Conservation (phyloP, 2,888 invertebrate species). For the Mycalesis mineus region DNA sequence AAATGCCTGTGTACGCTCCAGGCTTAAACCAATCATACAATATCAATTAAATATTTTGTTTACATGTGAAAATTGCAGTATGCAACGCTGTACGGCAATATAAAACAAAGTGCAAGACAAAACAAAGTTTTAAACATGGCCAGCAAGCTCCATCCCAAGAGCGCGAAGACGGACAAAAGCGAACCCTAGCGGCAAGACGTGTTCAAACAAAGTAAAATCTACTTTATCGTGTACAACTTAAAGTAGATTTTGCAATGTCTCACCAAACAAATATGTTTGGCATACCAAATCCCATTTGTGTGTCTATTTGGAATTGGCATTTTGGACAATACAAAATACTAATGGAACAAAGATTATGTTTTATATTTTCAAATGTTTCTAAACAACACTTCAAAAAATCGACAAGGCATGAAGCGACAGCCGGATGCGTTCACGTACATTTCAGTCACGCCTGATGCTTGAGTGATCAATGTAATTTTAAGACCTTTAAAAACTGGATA, state of each 20-base stretch:
- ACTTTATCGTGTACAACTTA: constrained; percentile 8
- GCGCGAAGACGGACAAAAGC: constrained; percentile 54
- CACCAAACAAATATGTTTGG: neutral
- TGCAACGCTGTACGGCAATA: constrained; percentile 28
- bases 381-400: too few relatives aligned
- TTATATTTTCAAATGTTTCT: too few relatives aligned
- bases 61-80: constrained; percentile 20
- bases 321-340: too few relatives aligned
- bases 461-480: too few relatives aligned
- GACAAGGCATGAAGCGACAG: too few relatives aligned
- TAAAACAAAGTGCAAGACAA: constrained; percentile 29
- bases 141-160: constrained; percentile 71
- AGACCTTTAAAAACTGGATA: too few relatives aligned
- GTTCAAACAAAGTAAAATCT: constrained; percentile 20
- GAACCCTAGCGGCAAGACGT: constrained; percentile 25
- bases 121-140: constrained; percentile 34
- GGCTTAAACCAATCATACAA: constrained; percentile 1
- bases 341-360: too few relatives aligned
- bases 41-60: neutral
- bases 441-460: too few relatives aligned
- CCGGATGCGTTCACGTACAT: too few relatives aligned
- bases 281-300: constrained; percentile 17
- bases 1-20: too few relatives aligned
- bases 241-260: constrained; percentile 17
- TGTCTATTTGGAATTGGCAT: constrained; percentile 32